A percentile compares a stretch with the other conserved stretches of the same genome.
These are phyloP conservation scores for Protodeltote pygarga DNA, from an alignment of 2,888 invertebrate species.

Conservation along the genomic window DNA sequence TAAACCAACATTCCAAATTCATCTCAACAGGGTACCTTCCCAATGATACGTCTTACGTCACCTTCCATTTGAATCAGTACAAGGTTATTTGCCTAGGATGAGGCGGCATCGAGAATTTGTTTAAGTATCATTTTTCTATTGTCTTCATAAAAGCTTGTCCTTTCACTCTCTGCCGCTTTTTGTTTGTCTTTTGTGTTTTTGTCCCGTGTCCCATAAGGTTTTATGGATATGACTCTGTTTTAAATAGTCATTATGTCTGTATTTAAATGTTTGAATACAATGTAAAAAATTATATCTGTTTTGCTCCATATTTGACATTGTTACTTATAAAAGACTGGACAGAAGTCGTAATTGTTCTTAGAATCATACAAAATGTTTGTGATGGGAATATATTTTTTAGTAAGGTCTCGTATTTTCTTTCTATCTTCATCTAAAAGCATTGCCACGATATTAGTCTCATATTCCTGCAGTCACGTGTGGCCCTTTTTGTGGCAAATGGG, in stretches of 20 bases:
- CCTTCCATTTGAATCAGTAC: constrained; percentile 45
- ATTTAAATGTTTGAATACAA: neutral
- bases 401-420: constrained; percentile 34
- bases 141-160: constrained; percentile 61
- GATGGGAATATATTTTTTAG: constrained; percentile 15
- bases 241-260: neutral
- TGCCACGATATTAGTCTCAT: constrained; percentile 68
- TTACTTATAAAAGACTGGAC: too few species aligned
- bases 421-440: constrained; percentile 46
- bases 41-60: constrained; percentile 36
- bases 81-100: constrained; percentile 56
- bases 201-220: constrained; percentile 48
- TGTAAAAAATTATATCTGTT: constrained; percentile 9
- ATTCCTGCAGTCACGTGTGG: constrained; percentile 69
- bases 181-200: constrained; percentile 59
- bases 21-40: constrained; percentile 23
- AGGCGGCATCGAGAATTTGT: constrained; percentile 60
- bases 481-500: constrained; percentile 68
- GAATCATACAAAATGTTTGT: neutral
- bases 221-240: constrained; percentile 48
- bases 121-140: constrained; percentile 73
- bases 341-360: constrained; percentile 10
- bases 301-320: too few species aligned
- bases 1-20: constrained; percentile 54
- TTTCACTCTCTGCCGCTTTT: constrained; percentile 64